Evolutionary conservation across 2,113 vertebrate species (phyloP).

Genomic region (Spilogale gracilis): DNA sequence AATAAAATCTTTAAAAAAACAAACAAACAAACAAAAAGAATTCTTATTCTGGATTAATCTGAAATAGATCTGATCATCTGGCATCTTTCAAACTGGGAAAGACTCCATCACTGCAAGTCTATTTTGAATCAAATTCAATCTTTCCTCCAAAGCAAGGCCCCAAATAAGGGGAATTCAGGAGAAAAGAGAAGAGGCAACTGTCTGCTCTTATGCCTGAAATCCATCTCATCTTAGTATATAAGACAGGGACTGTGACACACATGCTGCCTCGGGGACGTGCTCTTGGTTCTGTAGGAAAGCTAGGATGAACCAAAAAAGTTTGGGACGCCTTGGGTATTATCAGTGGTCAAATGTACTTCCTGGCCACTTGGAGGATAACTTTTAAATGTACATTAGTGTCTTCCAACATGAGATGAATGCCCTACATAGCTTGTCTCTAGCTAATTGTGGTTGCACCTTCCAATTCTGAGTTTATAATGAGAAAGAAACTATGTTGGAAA

Average conservation of each 20-base stretch:
- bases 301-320: neutral
- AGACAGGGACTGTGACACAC: neutral
- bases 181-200: neutral
- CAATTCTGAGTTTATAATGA: slow-evolving; percentile 50
- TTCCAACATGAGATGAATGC: neutral
- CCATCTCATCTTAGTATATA: neutral
- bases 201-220: neutral
- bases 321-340: neutral
- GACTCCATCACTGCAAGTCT: neutral
- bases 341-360: neutral
- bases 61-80: neutral
- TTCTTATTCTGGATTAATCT: slow-evolving; percentile 22
- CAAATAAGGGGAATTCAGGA: neutral
- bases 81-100: slow-evolving; percentile 17
- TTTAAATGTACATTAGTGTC: slow-evolving; percentile 45
- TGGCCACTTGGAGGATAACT: slow-evolving; percentile 37
- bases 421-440: slow-evolving; percentile 42
- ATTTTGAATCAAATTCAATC: slow-evolving; percentile 12
- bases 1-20: neutral
- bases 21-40: neutral
- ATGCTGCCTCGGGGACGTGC: neutral
- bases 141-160: neutral
- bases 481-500: slow-evolving; percentile 48
- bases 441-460: neutral
- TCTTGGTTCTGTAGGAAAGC: neutral